Percentiles rank a stretch among this genome's conserved stretches.
Evolutionary conservation across 2,888 invertebrate species (phyloP).

Genomic region (Catocala nupta): DNA sequence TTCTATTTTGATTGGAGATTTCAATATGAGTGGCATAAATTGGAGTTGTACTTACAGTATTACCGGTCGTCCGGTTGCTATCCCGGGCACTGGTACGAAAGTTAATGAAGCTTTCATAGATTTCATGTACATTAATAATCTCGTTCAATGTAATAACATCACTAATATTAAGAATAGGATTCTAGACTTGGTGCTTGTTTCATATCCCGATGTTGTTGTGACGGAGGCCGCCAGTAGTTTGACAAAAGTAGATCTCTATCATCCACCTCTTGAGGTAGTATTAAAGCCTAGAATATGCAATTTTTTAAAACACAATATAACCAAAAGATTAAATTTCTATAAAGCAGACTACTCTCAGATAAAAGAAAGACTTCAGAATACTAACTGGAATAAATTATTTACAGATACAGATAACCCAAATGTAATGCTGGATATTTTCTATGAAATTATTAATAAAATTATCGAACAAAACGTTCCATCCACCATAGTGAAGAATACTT

Average conservation of each 20-base stretch:
- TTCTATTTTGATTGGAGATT: conserved; percentile 12
- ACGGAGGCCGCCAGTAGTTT: conserved; percentile 3
- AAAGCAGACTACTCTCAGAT: conserved; percentile 3
- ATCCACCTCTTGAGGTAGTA: not conserved
- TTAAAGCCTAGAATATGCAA: not conserved
- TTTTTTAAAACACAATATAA: too few species aligned
- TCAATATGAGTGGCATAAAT: conserved; percentile 12
- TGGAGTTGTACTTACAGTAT: not conserved
- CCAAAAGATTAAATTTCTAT: conserved; percentile 13
- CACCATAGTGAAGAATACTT: not conserved
- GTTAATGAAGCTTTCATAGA: conserved; percentile 3
- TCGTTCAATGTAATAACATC: conserved; percentile 8
- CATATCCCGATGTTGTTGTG: not conserved
- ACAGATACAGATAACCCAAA: conserved; percentile 1
- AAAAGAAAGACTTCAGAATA: not conserved
- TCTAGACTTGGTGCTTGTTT: conserved; percentile 13
- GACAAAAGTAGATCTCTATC: conserved; percentile 8
- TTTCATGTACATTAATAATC: conserved; percentile 7
- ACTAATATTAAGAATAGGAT: conserved; percentile 12
- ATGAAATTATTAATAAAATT: conserved; percentile 3
- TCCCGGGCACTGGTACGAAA: conserved; percentile 1
- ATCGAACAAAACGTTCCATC: conserved; percentile 7
- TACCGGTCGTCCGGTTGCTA: not conserved
- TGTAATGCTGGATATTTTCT: conserved; percentile 6
- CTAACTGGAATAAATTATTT: conserved; percentile 2